Evolutionary conservation across 1,140 invertebrate genomes (phyloP).

Genomic region (Drosophila virilis): DNA sequence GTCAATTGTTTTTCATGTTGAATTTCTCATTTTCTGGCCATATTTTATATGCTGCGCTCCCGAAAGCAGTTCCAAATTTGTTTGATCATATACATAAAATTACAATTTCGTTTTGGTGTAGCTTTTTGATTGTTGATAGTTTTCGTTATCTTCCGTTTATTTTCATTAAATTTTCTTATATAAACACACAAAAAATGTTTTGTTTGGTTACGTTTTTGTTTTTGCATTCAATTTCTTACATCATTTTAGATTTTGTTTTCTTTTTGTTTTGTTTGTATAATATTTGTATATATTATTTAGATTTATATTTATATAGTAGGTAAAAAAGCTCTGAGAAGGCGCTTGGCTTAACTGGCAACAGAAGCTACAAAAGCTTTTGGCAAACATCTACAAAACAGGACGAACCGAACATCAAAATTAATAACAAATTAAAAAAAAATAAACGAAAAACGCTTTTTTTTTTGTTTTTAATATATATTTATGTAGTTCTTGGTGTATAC

Average conservation of each 20-base stretch:
- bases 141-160: not conserved
- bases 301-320: constrained; percentile 39
- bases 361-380: constrained; percentile 74
- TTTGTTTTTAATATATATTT: constrained; percentile 3
- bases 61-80: constrained; percentile 47
- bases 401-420: constrained; percentile 8
- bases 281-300: constrained; percentile 35
- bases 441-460: constrained; percentile 7
- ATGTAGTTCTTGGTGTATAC: constrained; percentile 26
- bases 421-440: constrained; percentile 5
- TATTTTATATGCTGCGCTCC: constrained; percentile 61
- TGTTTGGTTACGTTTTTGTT: not conserved
- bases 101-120: constrained; percentile 45
- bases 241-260: constrained; percentile 6
- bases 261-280: constrained; percentile 36
- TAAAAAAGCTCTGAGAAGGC: constrained; percentile 80
- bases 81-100: constrained; percentile 46
- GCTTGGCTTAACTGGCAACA: constrained; percentile 73
- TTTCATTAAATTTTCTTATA: constrained; percentile 29
- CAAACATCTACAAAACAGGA: constrained; percentile 42
- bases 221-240: constrained; percentile 2
- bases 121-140: constrained; percentile 29
- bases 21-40: constrained; percentile 42
- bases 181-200: constrained; percentile 39
- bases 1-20: constrained; percentile 25